Evolutionary conservation across 2,888 invertebrate genomes (phyloP), one percentile per base, ranked within the genome.

Genomic region (Orchestes rusci): DNA sequence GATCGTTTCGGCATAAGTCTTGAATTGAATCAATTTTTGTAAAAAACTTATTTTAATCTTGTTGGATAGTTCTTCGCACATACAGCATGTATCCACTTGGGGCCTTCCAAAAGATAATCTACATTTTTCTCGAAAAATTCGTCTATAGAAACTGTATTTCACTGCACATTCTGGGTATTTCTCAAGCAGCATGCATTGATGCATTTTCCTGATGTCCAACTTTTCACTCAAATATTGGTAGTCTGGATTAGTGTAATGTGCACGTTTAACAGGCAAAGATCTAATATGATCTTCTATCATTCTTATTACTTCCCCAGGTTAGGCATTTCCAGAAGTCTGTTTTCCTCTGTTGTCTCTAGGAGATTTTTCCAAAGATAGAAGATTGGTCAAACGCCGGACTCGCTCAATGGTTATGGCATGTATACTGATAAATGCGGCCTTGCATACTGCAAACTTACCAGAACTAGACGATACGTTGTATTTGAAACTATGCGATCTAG

Each of bases 21-120:
- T 3, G 4, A 35, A 18, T 35, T 5, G 5, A 12, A 7, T 35
- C 19, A n/a, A 31, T 31, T 16, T 39, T 53, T 8, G 42, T 53
- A 44, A 49, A 52, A 43, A 56, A 58, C 38, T 56, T 56, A 31
- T 59, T 35, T 35, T 17, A 12, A 35, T 35, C n/a, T 35, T 35
- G 4, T 17, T 35, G 8, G 17, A 3, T 32, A 32, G 12, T 16
- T 32, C 32, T 8, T 32, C 32, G 16, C 31, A 30, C 12, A 12
- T 30, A 12, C 8, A 30, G 31, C 31, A 30, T 5, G 12, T 30
- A 30, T 30, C 31, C 8, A 30, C 23, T 23, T 23, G 10, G 5
- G 23, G 23, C 7, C 23, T 5, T 7, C 23, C 23, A 10, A 23
- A 23, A 7, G 23, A 23, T 23, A 23, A 23, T 23, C 7, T 7